Percentiles rank a stretch among this genome's conserved stretches.
Conservation (phyloP, 2,113 vertebrate genomes). For the Mesitornis unicolor region DNA sequence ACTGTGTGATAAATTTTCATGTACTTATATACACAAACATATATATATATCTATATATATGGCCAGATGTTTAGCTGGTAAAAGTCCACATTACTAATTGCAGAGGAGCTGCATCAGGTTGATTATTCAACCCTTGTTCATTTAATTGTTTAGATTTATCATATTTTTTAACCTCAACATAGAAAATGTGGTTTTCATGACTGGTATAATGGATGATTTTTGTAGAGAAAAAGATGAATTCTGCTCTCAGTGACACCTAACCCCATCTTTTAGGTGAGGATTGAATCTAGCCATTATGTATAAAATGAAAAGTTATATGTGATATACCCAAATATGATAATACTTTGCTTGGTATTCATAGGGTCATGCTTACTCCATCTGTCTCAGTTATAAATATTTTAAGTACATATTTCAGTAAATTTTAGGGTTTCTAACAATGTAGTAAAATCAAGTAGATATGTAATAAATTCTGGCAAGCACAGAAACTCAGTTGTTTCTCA, state of each 20-base stretch:
- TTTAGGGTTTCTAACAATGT: neutral
- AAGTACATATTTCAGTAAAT: neutral
- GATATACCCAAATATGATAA: neutral
- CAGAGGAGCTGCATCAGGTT: neutral
- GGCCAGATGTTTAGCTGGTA: neutral
- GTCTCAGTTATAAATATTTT: conserved; percentile 26
- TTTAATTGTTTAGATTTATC: neutral
- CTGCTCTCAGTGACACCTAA: neutral
- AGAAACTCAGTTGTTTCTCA: neutral
- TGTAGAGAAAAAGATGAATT: neutral
- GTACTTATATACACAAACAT: too few species aligned
- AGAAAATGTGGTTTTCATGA: neutral
- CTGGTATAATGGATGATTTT: neutral
- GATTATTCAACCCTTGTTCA: neutral
- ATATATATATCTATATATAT: too few species aligned
- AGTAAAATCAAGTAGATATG: neutral
- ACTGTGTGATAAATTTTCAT: neutral
- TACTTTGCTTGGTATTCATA: conserved; percentile 10
- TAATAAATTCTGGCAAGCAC: neutral
- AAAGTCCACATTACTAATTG: neutral
- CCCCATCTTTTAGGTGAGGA: neutral
- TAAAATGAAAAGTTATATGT: neutral
- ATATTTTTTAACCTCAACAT: neutral
- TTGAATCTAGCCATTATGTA: neutral
- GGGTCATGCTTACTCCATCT: neutral